phyloP scores from a whole-genome alignment of 2,797 vertebrate species.

The Halcyon badia region DNA sequence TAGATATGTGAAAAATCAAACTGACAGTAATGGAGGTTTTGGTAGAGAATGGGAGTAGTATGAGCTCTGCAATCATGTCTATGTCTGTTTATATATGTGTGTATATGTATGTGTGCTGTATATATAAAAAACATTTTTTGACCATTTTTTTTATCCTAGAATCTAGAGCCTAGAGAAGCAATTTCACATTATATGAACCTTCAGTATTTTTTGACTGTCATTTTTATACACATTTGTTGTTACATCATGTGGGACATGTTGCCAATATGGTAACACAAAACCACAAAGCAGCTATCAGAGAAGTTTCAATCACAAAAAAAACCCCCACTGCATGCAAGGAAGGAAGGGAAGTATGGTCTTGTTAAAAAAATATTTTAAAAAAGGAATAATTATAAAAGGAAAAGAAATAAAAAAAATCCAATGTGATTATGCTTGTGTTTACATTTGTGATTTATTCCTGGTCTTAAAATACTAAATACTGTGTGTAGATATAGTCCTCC shows the following conservation, averaged over 20 bases:
- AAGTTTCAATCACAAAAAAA: neutral
- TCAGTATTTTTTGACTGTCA: neutral
- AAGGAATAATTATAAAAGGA: neutral
- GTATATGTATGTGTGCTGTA: accelerated
- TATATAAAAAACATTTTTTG: neutral
- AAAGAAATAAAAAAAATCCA: neutral
- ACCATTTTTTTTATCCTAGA: neutral
- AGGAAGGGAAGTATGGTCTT: neutral
- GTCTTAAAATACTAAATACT: neutral
- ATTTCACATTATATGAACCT: neutral
- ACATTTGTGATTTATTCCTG: neutral
- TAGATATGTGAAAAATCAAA: neutral
- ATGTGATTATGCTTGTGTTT: neutral
- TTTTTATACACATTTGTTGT: neutral
- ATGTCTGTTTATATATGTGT: neutral
- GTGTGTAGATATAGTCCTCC: neutral
- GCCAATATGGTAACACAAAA: neutral
- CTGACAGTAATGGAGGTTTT: neutral
- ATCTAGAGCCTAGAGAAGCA: neutral
- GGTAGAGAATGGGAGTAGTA: neutral
- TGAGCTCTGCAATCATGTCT: neutral
- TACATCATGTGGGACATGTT: neutral
- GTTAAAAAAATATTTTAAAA: neutral
- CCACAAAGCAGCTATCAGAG: neutral
- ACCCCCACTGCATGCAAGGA: accelerated